Evolutionary conservation across 2,888 invertebrate genomes (phyloP).

Genomic region (Noctua fimbriata): DNA sequence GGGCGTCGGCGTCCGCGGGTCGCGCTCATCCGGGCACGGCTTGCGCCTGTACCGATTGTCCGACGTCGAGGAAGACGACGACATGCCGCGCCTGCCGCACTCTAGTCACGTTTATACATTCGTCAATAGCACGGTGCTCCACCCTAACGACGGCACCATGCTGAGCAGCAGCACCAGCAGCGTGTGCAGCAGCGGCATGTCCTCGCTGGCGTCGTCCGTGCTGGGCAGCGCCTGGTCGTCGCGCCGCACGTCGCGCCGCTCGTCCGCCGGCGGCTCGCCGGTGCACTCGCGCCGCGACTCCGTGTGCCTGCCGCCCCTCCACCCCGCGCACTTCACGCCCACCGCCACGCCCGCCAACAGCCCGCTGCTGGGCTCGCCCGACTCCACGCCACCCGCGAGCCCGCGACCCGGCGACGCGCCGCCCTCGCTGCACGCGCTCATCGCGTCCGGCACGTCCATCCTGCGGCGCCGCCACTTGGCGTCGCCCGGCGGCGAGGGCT

Average conservation of each 20-base stretch:
- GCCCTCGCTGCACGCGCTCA: conserved; percentile 88
- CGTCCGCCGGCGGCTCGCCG: conserved; percentile 89
- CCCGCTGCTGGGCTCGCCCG: conserved; percentile 92
- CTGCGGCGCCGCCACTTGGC: conserved; percentile 88
- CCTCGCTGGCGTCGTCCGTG: conserved; percentile 86
- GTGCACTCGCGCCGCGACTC: conserved; percentile 94
- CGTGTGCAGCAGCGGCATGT: conserved; percentile 90
- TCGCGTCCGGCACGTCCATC: conserved; percentile 88
- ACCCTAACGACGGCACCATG: conserved; percentile 96
- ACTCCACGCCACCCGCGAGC: conserved; percentile 87
- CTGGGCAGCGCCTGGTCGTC: conserved; percentile 92
- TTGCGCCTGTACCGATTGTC: conserved; percentile 91
- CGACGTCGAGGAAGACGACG: conserved; percentile 94
- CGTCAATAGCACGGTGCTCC: conserved; percentile 96
- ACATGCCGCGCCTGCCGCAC: conserved; percentile 93
- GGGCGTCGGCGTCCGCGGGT: conserved; percentile 96
- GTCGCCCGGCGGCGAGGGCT: conserved; percentile 90
- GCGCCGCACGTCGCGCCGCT: conserved; percentile 90
- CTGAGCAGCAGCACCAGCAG: conserved; percentile 92
- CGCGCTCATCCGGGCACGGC: conserved; percentile 94
- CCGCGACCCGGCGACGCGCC: conserved; percentile 92
- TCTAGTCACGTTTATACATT: conserved; percentile 95
- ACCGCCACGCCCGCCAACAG: conserved; percentile 97
- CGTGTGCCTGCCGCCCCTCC: conserved; percentile 93
- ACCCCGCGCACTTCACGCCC: conserved; percentile 93